Evolutionary conservation across 2,113 vertebrate genomes (phyloP).

Genomic region (Panthera leo): DNA sequence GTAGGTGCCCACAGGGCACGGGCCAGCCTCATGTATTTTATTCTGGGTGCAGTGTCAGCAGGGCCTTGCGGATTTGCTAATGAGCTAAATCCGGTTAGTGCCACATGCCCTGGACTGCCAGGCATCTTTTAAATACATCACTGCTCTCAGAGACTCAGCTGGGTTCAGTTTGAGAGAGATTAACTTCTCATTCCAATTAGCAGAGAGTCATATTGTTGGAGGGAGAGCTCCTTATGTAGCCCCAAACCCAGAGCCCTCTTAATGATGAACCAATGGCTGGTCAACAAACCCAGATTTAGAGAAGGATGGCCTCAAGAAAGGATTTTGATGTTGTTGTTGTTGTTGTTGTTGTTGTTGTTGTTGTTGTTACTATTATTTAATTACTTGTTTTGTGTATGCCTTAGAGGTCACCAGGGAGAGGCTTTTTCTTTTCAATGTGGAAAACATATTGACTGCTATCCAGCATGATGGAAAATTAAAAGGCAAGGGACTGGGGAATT

Average conservation of each 20-base stretch:
- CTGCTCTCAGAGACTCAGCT: conserved; percentile 82
- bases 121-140: conserved; percentile 83
- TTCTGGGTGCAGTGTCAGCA: conserved; percentile 80
- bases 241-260: not conserved
- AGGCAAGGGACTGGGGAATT: not conserved
- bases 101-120: conserved; percentile 80
- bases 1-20: conserved; percentile 84
- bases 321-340: conserved; percentile 8
- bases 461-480: not conserved
- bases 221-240: not conserved
- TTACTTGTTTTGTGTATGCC: conserved; percentile 13
- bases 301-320: conserved; percentile 39
- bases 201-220: conserved; percentile 74
- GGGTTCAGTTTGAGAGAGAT: conserved; percentile 83
- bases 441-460: not conserved
- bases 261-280: not conserved
- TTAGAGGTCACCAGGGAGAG: not conserved
- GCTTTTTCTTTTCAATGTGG: not conserved
- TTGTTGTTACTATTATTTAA: not conserved
- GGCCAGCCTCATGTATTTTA: conserved; percentile 83
- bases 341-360: not conserved
- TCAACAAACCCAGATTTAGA: not conserved
- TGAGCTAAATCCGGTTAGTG: conserved; percentile 85
- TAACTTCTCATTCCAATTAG: conserved; percentile 85
- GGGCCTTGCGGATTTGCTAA: conserved; percentile 84